Conservation (phyloP, 2,113 vertebrate genomes). For the Cyanistes caeruleus region DNA sequence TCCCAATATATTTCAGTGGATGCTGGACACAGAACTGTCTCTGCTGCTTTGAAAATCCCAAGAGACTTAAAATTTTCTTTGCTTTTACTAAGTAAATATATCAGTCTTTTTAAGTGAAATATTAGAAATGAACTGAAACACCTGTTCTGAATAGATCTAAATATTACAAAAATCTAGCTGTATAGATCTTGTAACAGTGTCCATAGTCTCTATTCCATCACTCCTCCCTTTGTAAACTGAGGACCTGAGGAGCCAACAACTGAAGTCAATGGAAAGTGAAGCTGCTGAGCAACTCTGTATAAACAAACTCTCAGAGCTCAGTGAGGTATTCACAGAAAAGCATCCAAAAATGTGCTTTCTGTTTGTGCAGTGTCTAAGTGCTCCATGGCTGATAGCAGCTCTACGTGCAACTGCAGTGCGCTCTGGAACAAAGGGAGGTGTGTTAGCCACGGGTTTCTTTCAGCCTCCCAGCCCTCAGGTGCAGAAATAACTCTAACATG, state of each 20-base stretch:
- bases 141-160: background rate
- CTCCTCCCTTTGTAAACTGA: background rate
- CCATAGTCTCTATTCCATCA: background rate
- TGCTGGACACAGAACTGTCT: background rate
- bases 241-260: background rate
- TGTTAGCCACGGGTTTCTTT: no score
- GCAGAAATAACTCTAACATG: background rate
- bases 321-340: constrained; percentile 7
- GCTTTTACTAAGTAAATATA: background rate
- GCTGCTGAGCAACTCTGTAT: constrained; percentile 44
- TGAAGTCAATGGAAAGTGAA: constrained; percentile 38
- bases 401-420: background rate
- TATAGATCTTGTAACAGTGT: background rate
- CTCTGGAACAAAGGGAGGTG: background rate
- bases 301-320: constrained; percentile 20
- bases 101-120: background rate
- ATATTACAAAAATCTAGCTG: background rate
- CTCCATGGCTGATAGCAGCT: background rate
- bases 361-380: background rate
- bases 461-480: background rate
- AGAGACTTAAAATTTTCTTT: background rate
- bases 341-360: background rate
- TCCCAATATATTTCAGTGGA: background rate
- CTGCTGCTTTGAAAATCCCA: background rate
- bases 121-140: background rate